Percentiles rank a stretch among this genome's conserved stretches.
Conservation (phyloP, 2,888 invertebrate genomes). For the Gortyna flavago region DNA sequence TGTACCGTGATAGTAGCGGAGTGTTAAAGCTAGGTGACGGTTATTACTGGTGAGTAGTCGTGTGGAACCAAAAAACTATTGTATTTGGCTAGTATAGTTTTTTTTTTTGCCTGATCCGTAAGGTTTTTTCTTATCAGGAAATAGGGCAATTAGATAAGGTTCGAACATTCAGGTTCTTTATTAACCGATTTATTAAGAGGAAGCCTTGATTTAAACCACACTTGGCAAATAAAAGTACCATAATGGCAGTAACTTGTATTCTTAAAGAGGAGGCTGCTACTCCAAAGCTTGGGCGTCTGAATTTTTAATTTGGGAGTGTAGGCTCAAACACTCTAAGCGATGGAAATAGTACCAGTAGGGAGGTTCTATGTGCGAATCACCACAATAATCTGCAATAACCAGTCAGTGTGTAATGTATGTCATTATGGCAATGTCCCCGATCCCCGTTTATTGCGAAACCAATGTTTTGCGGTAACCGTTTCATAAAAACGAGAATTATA, state of each 20-base stretch:
- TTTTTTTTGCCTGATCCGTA: not conserved
- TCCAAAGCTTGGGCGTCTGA: too few relatives aligned
- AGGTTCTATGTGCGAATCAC: not conserved
- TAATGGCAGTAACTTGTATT: not conserved
- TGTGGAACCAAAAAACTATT: not conserved
- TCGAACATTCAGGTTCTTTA: not conserved
- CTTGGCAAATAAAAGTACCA: not conserved
- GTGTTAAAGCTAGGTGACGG: constrained; percentile 17
- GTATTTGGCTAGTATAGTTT: not conserved
- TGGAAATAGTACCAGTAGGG: not conserved
- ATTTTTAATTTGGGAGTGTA: not conserved
- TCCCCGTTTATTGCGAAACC: not conserved
- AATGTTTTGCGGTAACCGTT: not conserved
- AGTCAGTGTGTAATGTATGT: constrained; percentile 10
- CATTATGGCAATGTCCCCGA: not conserved
- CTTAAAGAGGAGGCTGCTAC: not conserved
- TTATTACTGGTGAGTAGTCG: constrained; percentile 10
- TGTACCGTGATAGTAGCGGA: constrained; percentile 4
- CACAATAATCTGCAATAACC: not conserved
- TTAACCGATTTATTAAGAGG: not conserved
- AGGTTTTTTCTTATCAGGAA: not conserved
- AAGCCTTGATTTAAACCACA: not conserved
- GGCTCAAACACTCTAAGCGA: not conserved
- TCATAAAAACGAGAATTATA: not conserved
- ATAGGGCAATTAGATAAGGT: too few relatives aligned